Evolutionary conservation across 2,888 invertebrate species (phyloP), one percentile per base, ranked within the genome.

Genomic region (Isotomurus palustris): DNA sequence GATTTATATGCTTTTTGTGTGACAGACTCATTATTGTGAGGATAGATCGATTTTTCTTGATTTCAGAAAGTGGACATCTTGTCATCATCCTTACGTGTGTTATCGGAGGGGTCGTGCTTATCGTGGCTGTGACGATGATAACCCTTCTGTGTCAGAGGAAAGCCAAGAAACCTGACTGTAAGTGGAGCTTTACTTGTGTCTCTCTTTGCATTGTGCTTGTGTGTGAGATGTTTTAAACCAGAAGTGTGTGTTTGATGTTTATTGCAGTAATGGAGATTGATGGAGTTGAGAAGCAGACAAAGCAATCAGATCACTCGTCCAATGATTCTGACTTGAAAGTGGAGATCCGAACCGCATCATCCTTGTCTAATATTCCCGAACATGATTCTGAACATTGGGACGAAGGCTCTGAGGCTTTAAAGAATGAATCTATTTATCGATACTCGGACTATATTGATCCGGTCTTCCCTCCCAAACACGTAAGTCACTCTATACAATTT

Each of bases 271-370:
- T 72, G 74, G 77, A 76, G 68, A 80, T 80, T 62, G 75, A 77
- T 54, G 77, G 83, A 66, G 80, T 80, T 71, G 78, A 78, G 61
- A 73, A 73, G 56, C 73, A 73, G 60, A 72, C 76, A 73, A 79
- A 79, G 71, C 78, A 74, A 60, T 91, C 91, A 58, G 92, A 93
- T 75, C 82, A 90, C 68, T 91, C 91, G 72, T 92, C 92, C 51
- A 73, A 91, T 74, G 91, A 92, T 72, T 92, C 92, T 67, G 92
- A 92, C 77, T 79, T 92, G 74, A 93, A 93, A 77, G 81, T 91
- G 66, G 92, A 93, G 76, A 81, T 92, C 62, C 81, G 91, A 59
- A 91, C 91, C 45, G 68, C 70, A 24, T 69, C 69, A 28, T 69
- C 68, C 51, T 54, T 70, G 28, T 69, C 69, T 35, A 70, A 70